These are phyloP conservation scores for Toxonevra muliebris DNA, from an alignment of 2,888 invertebrate genomes.

Conservation along the genomic window DNA sequence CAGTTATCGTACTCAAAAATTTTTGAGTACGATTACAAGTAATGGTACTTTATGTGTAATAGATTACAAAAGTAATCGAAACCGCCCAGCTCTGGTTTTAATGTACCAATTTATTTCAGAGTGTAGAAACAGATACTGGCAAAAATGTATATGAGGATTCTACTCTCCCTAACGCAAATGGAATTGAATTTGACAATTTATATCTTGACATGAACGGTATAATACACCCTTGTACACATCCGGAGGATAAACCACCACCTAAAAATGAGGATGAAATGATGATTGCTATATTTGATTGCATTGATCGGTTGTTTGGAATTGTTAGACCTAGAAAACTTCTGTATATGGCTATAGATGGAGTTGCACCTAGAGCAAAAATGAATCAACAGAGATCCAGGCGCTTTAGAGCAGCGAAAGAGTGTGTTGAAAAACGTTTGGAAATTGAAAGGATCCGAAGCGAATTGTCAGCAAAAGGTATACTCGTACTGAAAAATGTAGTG, in stretches of 20 bases:
- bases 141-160: constrained; percentile 80
- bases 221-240: constrained; percentile 99
- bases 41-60: no score
- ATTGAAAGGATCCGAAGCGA: constrained; percentile 82
- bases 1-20: no score
- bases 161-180: constrained; percentile 93
- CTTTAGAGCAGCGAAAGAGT: constrained; percentile 96
- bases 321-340: constrained; percentile 91
- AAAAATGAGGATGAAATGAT: constrained; percentile 99
- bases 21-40: no score
- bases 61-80: no score
- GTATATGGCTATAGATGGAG: constrained; percentile 99
- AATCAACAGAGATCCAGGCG: constrained; percentile 98
- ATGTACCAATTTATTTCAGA: constrained; percentile 64
- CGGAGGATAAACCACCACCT: constrained; percentile 96
- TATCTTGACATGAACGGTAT: constrained; percentile 99
- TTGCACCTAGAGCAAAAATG: constrained; percentile 99
- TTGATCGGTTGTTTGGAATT: constrained; percentile 92
- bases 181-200: constrained; percentile 95
- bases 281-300: constrained; percentile 98
- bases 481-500: neutral
- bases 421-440: constrained; percentile 86
- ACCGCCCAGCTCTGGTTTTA: no score
- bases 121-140: constrained; percentile 76
- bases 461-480: constrained; percentile 70